Evolutionary conservation across 2,888 invertebrate genomes (phyloP), one percentile per base, ranked within the genome.

Genomic region (Biston betularia): DNA sequence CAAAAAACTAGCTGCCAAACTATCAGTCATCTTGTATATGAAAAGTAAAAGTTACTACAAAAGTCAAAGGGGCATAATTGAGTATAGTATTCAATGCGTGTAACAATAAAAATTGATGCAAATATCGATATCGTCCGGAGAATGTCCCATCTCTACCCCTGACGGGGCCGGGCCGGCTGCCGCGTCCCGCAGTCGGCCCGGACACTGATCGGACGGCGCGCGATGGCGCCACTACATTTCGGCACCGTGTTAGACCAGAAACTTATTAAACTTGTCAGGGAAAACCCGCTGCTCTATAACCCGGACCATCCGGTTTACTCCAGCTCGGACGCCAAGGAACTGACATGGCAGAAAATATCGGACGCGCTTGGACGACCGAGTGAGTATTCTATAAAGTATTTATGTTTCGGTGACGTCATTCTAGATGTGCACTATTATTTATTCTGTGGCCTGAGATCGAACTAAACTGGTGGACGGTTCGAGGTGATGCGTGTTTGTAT

Each of bases 321-420:
- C 64, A 87, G 90, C 62, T 85, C 82, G 12, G 88, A 92, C 64
- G 75, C 84, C 0, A 81, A 90, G 42, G 92, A 91, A 76, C 89
- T 90, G 0, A 78, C 89, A 34, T 93, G 93, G 93, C 91, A 92
- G 76, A 89, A 89, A 71, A 93, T 93, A 35, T 89, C 90, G 6
- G 93, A 92, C 50, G 70, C 77, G 1, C 65, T 93, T 15, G 81
- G 80, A 60, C 83, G 87, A 54, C 89, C 92, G n/a, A 87, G 92
- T 92, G 71, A 87, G 87, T 86, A 72, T 11, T 48, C 67, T 71
- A 70, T 71, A 7, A 8, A 5, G n/a, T n/a, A 11, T 52, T 35
- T 6, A 24, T 40, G 11, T 56, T 57, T 8, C 14, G 6, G 15
- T 58, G 64, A 65, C 59, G 64, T 54, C 48, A 58, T 24, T 24